Evolutionary conservation across 2,888 invertebrate genomes (phyloP), one percentile per base, ranked within the genome.

Genomic region (Apodemia hepburni): DNA sequence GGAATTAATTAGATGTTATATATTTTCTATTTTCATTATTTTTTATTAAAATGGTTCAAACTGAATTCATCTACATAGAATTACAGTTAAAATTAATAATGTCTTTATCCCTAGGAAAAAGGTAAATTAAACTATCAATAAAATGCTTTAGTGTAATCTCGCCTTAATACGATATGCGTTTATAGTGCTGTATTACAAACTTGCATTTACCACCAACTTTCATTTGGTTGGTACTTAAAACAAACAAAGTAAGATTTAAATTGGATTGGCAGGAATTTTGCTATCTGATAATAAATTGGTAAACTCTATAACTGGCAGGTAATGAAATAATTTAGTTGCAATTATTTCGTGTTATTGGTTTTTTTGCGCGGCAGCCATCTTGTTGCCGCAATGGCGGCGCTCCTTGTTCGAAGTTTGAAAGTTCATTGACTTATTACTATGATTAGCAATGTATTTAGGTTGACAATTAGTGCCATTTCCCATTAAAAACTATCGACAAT

Each of bases 261-360:
- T 58, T 47, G 58, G 58, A 35, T 35, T 42, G 58, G 49, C 58
- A 38, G 35, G 17, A 33, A 49, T 58, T 49, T 42, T 22, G 58
- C 12, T 17, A 15, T 27, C 35, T 58, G 47, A 22, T 49, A 62
- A 49, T 58, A 58, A 49, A 58, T 35, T 58, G 58, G 62, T 33
- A 47, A 54, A 27, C 54, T 54, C 54, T 58, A 47, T 62, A 58
- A 58, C 47, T 49, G 62, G 58, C 61, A 74, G 76, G 75, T 84
- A 84, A 84, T 84, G 81, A 80, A 82, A 84, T 79, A 84, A 84
- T 85, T 85, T 81, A 78, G 69, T 70, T 68, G 73, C 78, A 82
- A 84, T 85, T 84, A 82, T 83, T 76, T 73, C 72, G 74, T 73
- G 77, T 80, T 77, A 78, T 57, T 75, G 70, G 74, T 77, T 79